These are phyloP conservation scores for Triplophysa dalaica DNA, from an alignment of 2,113 vertebrate genomes.

Conservation along the genomic window DNA sequence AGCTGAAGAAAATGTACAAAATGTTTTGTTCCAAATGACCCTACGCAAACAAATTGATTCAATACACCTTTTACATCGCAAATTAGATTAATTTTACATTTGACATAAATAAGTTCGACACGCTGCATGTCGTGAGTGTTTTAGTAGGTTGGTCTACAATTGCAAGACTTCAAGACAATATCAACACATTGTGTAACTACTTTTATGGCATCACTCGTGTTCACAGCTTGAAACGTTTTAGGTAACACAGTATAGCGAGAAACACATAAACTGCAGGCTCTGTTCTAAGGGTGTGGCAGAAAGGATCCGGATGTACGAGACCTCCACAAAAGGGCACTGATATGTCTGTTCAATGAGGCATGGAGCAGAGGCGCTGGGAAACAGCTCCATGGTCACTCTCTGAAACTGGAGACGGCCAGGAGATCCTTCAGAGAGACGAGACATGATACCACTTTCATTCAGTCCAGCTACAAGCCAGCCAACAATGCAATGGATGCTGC, in stretches of 20 bases:
- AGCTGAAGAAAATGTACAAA: neutral
- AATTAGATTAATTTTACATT: neutral
- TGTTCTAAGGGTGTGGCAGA: slow-evolving; percentile 35
- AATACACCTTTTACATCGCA: neutral
- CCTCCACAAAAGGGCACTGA: slow-evolving; percentile 56
- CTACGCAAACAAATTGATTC: neutral
- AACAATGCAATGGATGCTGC: slow-evolving; percentile 47
- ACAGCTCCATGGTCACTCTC: slow-evolving; percentile 54
- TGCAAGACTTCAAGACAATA: too few relatives aligned
- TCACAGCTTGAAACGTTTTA: neutral
- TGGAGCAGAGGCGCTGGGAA: slow-evolving; percentile 67
- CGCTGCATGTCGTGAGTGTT: too few relatives aligned
- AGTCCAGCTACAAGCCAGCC: slow-evolving; percentile 44
- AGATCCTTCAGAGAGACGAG: slow-evolving; percentile 60
- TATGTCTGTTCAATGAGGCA: slow-evolving; percentile 64
- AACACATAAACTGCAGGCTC: neutral
- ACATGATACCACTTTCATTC: slow-evolving; percentile 63
- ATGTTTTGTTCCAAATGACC: slow-evolving; percentile 13
- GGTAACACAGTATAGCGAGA: neutral
- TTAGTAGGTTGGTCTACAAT: too few relatives aligned
- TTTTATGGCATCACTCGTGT: too few relatives aligned
- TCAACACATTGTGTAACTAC: too few relatives aligned
- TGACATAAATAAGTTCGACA: too few relatives aligned
- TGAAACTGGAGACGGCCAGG: slow-evolving; percentile 65
- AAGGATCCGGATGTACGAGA: slow-evolving; percentile 48